A percentile compares a stretch with the other conserved stretches of the same genome.
These are phyloP conservation scores for Galbula dea DNA, from an alignment of 2,113 vertebrate genomes.

Conservation along the genomic window DNA sequence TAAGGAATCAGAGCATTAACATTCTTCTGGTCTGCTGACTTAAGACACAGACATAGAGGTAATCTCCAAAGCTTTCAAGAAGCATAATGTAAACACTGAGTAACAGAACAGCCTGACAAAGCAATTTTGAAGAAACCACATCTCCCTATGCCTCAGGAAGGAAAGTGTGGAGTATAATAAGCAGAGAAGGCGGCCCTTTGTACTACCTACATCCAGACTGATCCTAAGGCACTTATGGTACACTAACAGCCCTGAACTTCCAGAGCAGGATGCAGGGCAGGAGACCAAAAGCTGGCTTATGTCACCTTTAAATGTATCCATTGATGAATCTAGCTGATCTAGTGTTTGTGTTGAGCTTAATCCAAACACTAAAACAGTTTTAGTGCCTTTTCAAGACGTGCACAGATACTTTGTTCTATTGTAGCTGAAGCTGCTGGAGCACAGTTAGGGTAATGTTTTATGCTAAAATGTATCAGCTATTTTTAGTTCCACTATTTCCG, in stretches of 20 bases:
- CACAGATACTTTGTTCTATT: neutral
- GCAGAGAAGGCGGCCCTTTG: neutral
- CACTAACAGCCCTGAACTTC: neutral
- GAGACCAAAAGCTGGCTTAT: neutral
- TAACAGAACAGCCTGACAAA: neutral
- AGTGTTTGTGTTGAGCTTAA: neutral
- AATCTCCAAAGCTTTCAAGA: neutral
- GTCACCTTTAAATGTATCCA: neutral
- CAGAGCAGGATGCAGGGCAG: neutral
- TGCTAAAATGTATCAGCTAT: neutral
- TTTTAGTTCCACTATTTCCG: neutral
- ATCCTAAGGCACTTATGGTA: neutral
- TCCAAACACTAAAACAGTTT: neutral
- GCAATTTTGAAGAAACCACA: neutral
- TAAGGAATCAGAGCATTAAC: neutral
- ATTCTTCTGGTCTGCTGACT: conserved; percentile 11
- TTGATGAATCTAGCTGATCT: neutral
- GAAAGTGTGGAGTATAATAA: neutral
- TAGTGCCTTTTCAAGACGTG: neutral
- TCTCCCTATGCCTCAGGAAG: neutral
- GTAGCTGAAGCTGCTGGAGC: neutral
- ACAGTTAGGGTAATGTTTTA: neutral
- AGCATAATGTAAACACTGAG: neutral
- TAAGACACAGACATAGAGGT: neutral
- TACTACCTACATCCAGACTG: neutral